Evolutionary conservation across 2,888 invertebrate genomes (phyloP), one percentile per base, ranked within the genome.

Genomic region (Busseola fusca): DNA sequence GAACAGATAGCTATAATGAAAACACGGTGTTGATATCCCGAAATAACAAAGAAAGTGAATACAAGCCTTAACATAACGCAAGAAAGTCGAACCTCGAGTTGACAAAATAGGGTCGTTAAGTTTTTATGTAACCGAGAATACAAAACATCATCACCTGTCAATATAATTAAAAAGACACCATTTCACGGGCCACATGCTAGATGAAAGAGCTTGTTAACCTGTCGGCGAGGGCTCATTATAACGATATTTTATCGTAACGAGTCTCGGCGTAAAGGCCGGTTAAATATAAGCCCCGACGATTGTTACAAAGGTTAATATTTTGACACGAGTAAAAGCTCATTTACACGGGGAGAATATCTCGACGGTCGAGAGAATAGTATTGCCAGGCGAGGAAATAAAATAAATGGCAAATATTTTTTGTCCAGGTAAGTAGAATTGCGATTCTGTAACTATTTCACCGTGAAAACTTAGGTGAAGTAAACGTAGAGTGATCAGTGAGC

Each of bases 181-280:
- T 88, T 89, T 88, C 88, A 89, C 89, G 86, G 87, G 79, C 87
- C 86, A 85, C 86, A 85, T 86, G 82, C 87, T 87, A 84, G 88
- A 90, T 92, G 91, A 93, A 93, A 91, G 91, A 83, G 89, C 91
- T 92, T 92, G 93, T 93, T 93, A 93, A 90, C 88, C 88, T 85
- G 89, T 86, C 89, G 88, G 83, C 74, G 79, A 82, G 81, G 80
- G 87, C 89, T 91, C 92, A 92, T 93, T 93, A 93, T 91, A 91
- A 82, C 88, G 84, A 87, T 91, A 89, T 90, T 91, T 90, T 90
- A 92, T 91, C 88, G 87, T 91, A 92, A 92, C 90, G 88, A 91
- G 88, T 66, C 69, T 84, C 64, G 78, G 78, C 80, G 80, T 86
- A 82, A 86, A 86, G 83, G 78, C 75, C 80, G 69, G 71, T 75